phyloP scores from a whole-genome alignment of 2,797 vertebrate species.

The Hemitrygon akajei region DNA sequence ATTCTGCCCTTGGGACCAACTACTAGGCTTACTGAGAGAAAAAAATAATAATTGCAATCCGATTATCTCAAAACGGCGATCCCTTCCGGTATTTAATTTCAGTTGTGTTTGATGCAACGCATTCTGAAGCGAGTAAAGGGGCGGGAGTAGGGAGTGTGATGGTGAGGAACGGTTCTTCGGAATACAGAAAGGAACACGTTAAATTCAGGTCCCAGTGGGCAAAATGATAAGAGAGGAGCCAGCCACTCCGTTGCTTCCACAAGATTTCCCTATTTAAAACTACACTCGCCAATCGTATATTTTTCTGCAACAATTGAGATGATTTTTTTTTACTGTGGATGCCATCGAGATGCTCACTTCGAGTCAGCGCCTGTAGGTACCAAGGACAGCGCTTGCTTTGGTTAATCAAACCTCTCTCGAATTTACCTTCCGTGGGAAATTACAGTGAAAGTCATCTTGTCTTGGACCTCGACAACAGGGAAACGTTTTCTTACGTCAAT shows the following conservation, averaged over 20 bases:
- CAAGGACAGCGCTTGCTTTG: constrained; percentile 34
- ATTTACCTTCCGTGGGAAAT: too few species aligned
- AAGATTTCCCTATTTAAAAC: background rate
- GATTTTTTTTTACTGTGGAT: background rate
- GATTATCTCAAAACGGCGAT: background rate
- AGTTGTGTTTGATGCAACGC: background rate
- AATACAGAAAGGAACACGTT: background rate
- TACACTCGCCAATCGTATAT: background rate
- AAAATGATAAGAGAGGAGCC: background rate
- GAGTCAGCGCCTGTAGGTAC: constrained; percentile 36
- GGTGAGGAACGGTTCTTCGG: background rate
- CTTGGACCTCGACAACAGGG: background rate
- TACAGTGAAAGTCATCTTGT: background rate
- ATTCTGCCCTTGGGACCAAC: background rate
- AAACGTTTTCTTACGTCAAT: constrained; percentile 25
- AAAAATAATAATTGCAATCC: background rate
- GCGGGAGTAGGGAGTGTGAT: too few species aligned
- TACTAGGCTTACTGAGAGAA: background rate
- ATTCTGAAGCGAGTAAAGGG: background rate
- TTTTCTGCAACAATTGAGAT: background rate
- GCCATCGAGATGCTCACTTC: background rate
- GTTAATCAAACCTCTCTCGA: background rate
- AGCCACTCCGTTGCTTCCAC: too few species aligned
- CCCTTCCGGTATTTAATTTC: background rate
- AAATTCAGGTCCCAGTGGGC: background rate